Conservation (phyloP, 2,113 vertebrate species). For the Catagonus wagneri region DNA sequence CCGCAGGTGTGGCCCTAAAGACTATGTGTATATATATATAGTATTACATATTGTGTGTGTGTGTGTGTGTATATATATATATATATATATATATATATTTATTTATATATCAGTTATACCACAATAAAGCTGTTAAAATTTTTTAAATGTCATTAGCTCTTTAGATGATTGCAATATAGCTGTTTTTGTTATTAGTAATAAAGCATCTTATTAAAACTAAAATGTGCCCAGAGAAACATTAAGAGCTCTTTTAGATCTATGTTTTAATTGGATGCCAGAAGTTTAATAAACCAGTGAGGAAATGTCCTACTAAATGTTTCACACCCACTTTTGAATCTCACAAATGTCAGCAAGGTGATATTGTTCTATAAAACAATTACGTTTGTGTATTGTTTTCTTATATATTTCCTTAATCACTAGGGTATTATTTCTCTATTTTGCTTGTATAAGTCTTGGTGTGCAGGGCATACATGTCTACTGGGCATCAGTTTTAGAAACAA, state of each 20-base stretch:
- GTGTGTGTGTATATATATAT: no score
- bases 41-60: no score
- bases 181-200: slow-evolving; percentile 49
- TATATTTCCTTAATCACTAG: slow-evolving; percentile 5
- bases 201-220: slow-evolving; percentile 16
- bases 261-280: slow-evolving; percentile 11
- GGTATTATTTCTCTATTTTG: slow-evolving; percentile 16
- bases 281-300: slow-evolving; percentile 44
- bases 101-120: neutral
- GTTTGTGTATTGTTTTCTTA: neutral
- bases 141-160: neutral
- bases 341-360: slow-evolving; percentile 19
- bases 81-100: no score
- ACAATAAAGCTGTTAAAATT: neutral
- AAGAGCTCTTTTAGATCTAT: neutral
- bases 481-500: slow-evolving; percentile 14
- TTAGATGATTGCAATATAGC: neutral
- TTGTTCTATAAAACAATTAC: slow-evolving; percentile 5
- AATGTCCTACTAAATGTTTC: slow-evolving; percentile 30
- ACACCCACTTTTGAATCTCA: neutral
- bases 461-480: neutral
- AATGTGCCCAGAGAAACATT: slow-evolving; percentile 22
- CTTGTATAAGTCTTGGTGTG: neutral
- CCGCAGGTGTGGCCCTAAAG: no score
- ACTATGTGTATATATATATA: no score